Base-by-base conservation (phyloP, 2,113 vertebrate genomes). In the Hassar affinis region DNA sequence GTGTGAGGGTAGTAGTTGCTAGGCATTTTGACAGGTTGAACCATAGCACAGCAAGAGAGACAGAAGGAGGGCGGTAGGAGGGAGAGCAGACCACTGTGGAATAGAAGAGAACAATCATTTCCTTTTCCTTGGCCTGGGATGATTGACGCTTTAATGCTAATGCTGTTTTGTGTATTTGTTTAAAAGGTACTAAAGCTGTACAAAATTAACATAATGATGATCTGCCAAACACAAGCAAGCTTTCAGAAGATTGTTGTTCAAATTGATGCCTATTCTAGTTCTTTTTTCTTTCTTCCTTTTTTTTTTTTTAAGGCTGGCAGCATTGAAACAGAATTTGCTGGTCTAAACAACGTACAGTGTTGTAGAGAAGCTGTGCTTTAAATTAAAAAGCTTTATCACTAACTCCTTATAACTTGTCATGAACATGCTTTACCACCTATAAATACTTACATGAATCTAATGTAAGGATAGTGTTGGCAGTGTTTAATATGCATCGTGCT, bases 401-500 rank as follows among this genome's bases (percentile, higher is more conserved):
- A 18, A 78, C 79, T 59, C 38, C 80, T 49, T 79, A 51, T 69
- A 80, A 80, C 9, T 85, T 78, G 25, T 68, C 84, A 85, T 85
- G 76, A 80, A 87, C 84, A 57, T 83, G 84, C 68, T 83, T 83
- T 78, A 64, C 79, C 71, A 81, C 20, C 30, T 86, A 72, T 42
- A 17, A 56, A 74, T 85, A 84, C 71, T 75, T 86, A 78, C 38
- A 85, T 38, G 51, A 52, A 76, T 75, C 49, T 85, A 74, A 68
- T 68, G 35, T 61, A 82, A 78, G 76, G 68, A 66, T 83, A 85
- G 62, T 85, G 89, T 92, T 93, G 90, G 91, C 92, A 90, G n/a
- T 80, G 77, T 85, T 89, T 88, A 86, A 80, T 87, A 88, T 74
- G 77, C 80, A 82, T 88, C 90, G 89, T 88, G 92, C 95, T 93